Base-by-base conservation (phyloP, 2,888 invertebrate genomes). In the Drosophila cyrtoloma region DNA sequence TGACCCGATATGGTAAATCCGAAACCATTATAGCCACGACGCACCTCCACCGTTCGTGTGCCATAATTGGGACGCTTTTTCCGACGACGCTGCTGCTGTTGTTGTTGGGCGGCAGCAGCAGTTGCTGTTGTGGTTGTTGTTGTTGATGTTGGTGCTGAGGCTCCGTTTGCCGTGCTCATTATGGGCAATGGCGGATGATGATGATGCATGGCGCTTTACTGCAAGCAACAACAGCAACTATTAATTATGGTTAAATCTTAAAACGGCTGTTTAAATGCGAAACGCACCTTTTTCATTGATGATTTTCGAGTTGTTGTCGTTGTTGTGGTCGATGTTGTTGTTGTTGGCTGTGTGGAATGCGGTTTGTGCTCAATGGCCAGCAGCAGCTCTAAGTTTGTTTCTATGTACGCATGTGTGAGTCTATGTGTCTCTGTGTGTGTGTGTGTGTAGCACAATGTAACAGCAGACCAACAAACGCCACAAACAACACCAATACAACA, bases 1-100 rank as follows among this genome's bases (percentile, higher is more conserved):
- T 99, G 98, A 5, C 99, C 99, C 3, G 98, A 98, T 91, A 99
- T 98, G 30, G 99, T 99, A 92, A 99, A 99, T n/a, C 99, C 99
- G 92, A 98, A 99, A 12, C 99, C 99, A 89, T 97, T 97, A 72
- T 96, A 95, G 5, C 98, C 98, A 77, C 98, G 95, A 12, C 96
- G 95, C 51, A 99, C 96, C 90, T 98, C 97, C 64, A 98, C 97
- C 0, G 93, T 92, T 26, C 93, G 92, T 12, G 93, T 93, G 12
- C 95, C 95, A 91, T 95, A 95, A 81, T 95, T 95, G 28, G 95
- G 95, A n/a, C 95, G 94, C 92, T 95, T 95, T 91, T 96, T 96
- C 30, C 95, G 93, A 63, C 95, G 93, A 52, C 95, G 94, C 52
- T 94, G 93, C 16, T 93, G 93, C 6, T 91, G 89, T 55, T 60